These are phyloP conservation scores for Odobenus rosmarus DNA, from an alignment of 2,113 vertebrate genomes.

Conservation along the genomic window DNA sequence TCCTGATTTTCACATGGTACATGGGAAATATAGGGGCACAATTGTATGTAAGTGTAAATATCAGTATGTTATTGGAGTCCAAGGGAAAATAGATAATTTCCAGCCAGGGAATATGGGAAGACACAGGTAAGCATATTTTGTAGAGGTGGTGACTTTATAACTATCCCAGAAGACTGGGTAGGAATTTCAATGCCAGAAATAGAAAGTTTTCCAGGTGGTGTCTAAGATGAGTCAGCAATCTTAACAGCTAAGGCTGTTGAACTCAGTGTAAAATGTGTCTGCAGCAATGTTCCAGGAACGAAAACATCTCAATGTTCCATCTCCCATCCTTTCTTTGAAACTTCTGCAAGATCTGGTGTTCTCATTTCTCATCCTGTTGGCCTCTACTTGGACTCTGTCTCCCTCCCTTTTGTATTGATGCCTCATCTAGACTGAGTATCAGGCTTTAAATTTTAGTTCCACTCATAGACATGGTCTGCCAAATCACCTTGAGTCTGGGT, in stretches of 20 bases:
- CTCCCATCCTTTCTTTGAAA: background rate
- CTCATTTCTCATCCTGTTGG: background rate
- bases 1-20: conserved; percentile 16
- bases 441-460: background rate
- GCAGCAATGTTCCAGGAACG: background rate
- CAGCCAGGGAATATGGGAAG: background rate
- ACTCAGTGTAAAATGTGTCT: background rate
- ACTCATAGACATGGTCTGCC: background rate
- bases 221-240: background rate
- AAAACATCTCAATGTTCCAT: background rate
- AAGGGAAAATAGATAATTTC: background rate
- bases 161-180: background rate
- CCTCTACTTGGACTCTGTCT: background rate
- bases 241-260: background rate
- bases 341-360: background rate
- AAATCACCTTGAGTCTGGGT: background rate
- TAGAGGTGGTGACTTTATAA: background rate
- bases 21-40: background rate
- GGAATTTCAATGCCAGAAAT: background rate
- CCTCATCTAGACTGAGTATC: background rate
- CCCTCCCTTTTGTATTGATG: background rate
- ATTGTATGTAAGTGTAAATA: conserved; percentile 25
- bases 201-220: background rate
- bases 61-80: background rate
- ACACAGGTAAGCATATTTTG: background rate